These are phyloP conservation scores for Heterocephalus glaber DNA, from an alignment of 2,113 vertebrate genomes.

Conservation along the genomic window DNA sequence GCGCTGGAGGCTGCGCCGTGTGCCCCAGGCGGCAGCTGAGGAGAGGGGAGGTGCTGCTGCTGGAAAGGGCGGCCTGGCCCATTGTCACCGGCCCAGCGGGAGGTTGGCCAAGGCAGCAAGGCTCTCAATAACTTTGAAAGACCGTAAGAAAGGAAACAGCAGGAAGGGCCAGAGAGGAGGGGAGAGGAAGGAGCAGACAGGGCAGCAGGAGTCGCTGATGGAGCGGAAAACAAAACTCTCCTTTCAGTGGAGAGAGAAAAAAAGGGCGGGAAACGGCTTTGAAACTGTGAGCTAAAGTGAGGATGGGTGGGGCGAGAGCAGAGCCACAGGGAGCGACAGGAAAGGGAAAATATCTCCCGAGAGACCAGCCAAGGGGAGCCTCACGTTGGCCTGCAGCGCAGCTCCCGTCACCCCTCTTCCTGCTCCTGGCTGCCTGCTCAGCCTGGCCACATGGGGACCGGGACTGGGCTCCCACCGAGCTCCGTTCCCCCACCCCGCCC, in stretches of 20 bases:
- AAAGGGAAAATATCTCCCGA: accelerated
- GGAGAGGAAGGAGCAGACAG: not conserved
- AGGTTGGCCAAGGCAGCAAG: not conserved
- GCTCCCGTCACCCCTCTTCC: not conserved
- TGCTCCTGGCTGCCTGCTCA: too few species aligned
- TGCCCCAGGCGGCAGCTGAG: not conserved
- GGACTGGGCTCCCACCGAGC: not conserved
- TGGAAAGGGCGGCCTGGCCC: not conserved
- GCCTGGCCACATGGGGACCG: not conserved
- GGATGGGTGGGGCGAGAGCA: accelerated
- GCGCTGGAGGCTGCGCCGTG: not conserved
- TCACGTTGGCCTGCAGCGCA: accelerated
- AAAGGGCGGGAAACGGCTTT: not conserved
- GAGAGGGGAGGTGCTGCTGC: not conserved
- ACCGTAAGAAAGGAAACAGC: conserved; percentile 53
- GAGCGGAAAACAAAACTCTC: not conserved
- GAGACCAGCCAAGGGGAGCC: too few species aligned
- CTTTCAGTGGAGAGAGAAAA: not conserved
- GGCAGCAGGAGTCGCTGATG: not conserved
- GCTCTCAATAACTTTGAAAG: conserved; percentile 60
- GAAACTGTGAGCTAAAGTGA: not conserved
- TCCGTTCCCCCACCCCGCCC: not conserved
- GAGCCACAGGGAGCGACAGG: not conserved
- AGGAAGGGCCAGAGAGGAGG: conserved; percentile 53
- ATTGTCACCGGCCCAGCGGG: conserved; percentile 31